Base-by-base conservation (phyloP, 2,797 vertebrate genomes). In the Semaprochilodus insignis region DNA sequence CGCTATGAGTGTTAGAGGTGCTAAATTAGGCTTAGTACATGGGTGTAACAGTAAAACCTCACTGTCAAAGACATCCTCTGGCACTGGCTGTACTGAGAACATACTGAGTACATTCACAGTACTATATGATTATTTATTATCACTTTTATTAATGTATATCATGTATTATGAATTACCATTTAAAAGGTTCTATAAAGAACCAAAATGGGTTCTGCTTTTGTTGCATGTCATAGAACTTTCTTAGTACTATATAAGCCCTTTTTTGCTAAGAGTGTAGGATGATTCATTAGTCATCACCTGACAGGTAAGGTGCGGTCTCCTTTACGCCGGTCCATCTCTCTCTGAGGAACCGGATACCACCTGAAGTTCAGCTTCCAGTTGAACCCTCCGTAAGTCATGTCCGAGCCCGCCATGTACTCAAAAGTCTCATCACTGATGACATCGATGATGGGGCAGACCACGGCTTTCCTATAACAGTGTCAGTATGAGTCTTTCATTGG, bases 291-390 rank as follows among this genome's bases (percentile, higher is more conserved):
- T 17, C 19, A 76, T 76, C 91, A 96, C 96, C 97, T 97, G 84
- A 99, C 98, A 0, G 98, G 97, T 77, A 99, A 90, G 0, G 98
- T 99, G 89, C 98, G 95, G 92, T 99, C 98, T 87, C 98, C 98
- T 90, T 99, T 99, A 87, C 97, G 96, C 27, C 98, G 92, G 89
- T 99, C 98, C 98, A 99, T 99, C 92, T 99, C 98, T 90, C 98
- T 93, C 93, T 97, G 98, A 19, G 98, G 98, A 66, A 99, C 98
- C 0, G 98, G 98, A 79, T 99, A 99, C 98, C 97, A 99, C 89
- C 97, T 96, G 86, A 99, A 99, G 90, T 99, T 99, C 23, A 99
- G 95, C 87, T 99, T 99, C 98, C 98, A 99, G 93, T 99, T 99
- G 92, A 99, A 99, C 66, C 98, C 98, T 0, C 98, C 98, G 0